Percentiles rank a stretch among this genome's conserved stretches.
Evolutionary conservation across 2,888 invertebrate genomes (phyloP).

Genomic region (Ditylenchus weischeri): DNA sequence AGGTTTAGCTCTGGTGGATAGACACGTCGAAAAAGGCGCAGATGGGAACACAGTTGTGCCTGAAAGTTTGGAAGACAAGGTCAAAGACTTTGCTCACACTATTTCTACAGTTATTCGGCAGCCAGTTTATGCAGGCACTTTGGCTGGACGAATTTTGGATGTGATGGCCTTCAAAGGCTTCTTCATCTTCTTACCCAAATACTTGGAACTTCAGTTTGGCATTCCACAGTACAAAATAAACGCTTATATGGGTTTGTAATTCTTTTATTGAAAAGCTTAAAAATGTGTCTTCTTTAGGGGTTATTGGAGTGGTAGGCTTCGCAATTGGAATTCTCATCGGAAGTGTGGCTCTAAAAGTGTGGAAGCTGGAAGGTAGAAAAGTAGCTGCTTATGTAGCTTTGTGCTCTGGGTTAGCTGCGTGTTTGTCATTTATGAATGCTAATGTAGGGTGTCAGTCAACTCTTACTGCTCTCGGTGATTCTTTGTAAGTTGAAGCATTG

Average conservation of each 20-base stretch:
- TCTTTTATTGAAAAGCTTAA: not conserved
- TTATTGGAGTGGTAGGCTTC: constrained; percentile 34
- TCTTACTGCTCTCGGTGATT: constrained; percentile 47
- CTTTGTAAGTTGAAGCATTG: constrained; percentile 21
- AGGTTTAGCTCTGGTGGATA: constrained; percentile 48
- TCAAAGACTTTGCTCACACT: constrained; percentile 36
- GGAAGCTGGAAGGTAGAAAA: constrained; percentile 42
- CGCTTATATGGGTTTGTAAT: constrained; percentile 45
- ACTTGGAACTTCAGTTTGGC: constrained; percentile 57
- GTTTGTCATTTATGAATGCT: constrained; percentile 49
- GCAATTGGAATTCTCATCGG: constrained; percentile 34
- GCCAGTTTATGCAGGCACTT: constrained; percentile 49
- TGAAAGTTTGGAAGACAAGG: constrained; percentile 37
- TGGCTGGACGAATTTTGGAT: constrained; percentile 57
- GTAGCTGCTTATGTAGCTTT: constrained; percentile 51
- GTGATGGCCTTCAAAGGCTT: constrained; percentile 58
- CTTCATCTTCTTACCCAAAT: constrained; percentile 58
- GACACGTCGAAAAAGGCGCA: constrained; percentile 46
- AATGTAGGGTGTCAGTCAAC: constrained; percentile 55
- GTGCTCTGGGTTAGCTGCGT: constrained; percentile 49
- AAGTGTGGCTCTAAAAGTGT: constrained; percentile 29
- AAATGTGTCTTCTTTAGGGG: constrained; percentile 15
- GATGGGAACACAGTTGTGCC: constrained; percentile 45
- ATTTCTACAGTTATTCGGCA: constrained; percentile 43
- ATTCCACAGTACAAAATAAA: constrained; percentile 56